Base-by-base conservation (phyloP, 2,888 invertebrate species). In the Ischnura elegans region DNA sequence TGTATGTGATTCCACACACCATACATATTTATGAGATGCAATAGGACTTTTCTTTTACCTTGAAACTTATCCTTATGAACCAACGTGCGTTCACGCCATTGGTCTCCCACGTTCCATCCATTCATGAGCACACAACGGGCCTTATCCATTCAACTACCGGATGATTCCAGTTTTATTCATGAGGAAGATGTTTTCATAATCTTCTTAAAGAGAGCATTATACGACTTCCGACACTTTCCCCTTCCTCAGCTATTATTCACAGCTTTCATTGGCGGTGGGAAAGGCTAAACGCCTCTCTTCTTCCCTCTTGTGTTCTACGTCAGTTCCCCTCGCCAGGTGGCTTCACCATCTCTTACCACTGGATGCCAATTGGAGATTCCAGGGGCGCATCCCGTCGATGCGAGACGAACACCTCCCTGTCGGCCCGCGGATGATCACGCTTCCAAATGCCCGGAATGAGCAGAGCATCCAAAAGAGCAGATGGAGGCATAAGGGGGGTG, bases 311-410 rank as follows among this genome's bases (percentile, higher is more conserved):
- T 10, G 36, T 76, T 76, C 36, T 76, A 36, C 76, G 36, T 76
- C 76, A 36, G 76, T 10, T 76, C 36, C 61, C 36, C 76, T 76
- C 76, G 36, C 76, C 76, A 76, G 76, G 76, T 36, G 76, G 76
- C 36, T 36, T 29, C 76, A 36, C 76, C 76, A 76, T 76, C 76
- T 47, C 47, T 10, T 47, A 6, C 47, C n/a, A n/a, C 16, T 5
- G 13, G 76, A 21, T 25, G 76, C 8, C n/a, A 13, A 36, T 76
- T 76, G 29, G 76, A n/a, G 36, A 76, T 76, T 76, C 76, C 36
- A 51, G 51, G 76, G 76, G 76, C 76, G 76, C 76, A 76, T 76
- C 76, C 36, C 76, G 4, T 76, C 76, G 76, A 76, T 76, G 76
- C 36, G 76, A 76, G 76, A 76, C 76, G 36, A 76, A 76, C 36